Percentiles rank a stretch among this genome's conserved stretches.
Conservation (phyloP, 2,113 vertebrate genomes). For the Morone saxatilis region DNA sequence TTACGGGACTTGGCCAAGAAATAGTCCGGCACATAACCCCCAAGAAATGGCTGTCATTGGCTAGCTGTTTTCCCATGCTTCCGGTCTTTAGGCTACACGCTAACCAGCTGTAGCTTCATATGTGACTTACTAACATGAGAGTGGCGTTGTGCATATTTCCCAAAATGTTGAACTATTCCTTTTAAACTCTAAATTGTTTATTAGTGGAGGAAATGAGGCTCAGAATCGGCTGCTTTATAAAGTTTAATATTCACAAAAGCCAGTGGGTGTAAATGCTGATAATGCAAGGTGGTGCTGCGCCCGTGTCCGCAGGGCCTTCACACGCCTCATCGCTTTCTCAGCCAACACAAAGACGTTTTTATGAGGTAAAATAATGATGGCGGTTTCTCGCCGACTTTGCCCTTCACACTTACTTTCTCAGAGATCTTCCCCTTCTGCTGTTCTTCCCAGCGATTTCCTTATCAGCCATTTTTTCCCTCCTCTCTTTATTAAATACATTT, state of each 20-base stretch:
- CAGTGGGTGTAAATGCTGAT: slow-evolving; percentile 46
- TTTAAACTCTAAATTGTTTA: slow-evolving; percentile 9
- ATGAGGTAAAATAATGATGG: slow-evolving; percentile 55
- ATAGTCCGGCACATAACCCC: neutral
- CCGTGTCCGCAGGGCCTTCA: slow-evolving; percentile 19
- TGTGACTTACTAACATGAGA: neutral
- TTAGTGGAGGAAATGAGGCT: slow-evolving; percentile 15
- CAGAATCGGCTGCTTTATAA: slow-evolving; percentile 28
- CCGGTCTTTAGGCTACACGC: neutral
- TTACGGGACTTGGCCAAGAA: too few relatives aligned
- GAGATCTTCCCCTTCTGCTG: neutral
- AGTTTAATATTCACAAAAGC: slow-evolving; percentile 49
- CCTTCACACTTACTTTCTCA: slow-evolving; percentile 51
- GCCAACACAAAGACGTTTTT: slow-evolving; percentile 66
- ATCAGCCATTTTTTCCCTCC: neutral
- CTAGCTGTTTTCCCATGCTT: neutral
- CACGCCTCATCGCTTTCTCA: slow-evolving; percentile 36
- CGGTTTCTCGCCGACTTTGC: slow-evolving; percentile 29
- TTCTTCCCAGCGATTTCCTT: slow-evolving; percentile 27
- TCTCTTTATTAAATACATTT: slow-evolving; percentile 26
- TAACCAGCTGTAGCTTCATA: neutral
- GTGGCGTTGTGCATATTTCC: neutral
- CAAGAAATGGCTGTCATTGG: neutral
- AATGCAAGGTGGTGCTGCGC: slow-evolving; percentile 35
- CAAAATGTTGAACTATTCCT: slow-evolving; percentile 9